Percentiles rank a stretch among this genome's conserved stretches.
These are phyloP conservation scores for Pygmarrhopalites habei DNA, from an alignment of 1,140 invertebrate genomes.

Conservation along the genomic window DNA sequence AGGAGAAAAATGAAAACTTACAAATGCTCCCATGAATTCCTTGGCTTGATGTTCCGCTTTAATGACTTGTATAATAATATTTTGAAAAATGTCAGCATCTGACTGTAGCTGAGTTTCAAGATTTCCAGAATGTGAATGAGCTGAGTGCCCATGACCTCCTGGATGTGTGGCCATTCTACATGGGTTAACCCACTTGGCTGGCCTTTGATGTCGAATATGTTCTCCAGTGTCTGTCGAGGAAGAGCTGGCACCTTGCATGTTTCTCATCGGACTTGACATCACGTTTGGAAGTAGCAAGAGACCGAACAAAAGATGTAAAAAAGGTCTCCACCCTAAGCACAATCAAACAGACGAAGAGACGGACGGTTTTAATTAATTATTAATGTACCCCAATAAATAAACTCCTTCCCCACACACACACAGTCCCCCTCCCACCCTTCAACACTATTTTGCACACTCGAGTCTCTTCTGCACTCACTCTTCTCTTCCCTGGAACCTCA, in stretches of 20 bases:
- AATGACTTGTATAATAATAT: constrained; percentile 31
- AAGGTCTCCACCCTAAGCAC: constrained; percentile 1
- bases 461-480: too few relatives aligned
- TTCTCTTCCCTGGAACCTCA: too few relatives aligned
- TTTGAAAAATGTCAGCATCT: constrained; percentile 30
- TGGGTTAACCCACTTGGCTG: constrained; percentile 37
- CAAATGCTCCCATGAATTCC: constrained; percentile 33
- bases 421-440: too few relatives aligned
- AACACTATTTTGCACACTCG: too few relatives aligned
- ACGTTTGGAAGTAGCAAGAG: not conserved
- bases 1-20: constrained; percentile 29
- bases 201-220: constrained; percentile 20
- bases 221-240: constrained; percentile 7
- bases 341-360: too few relatives aligned
- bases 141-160: too few relatives aligned
- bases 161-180: constrained; percentile 30
- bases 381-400: too few relatives aligned
- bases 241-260: not conserved
- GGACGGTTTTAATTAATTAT: too few relatives aligned
- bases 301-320: constrained; percentile 1
- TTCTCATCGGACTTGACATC: constrained; percentile 1
- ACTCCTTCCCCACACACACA: too few relatives aligned
- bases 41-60: constrained; percentile 33
- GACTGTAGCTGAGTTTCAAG: constrained; percentile 22
- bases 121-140: constrained; percentile 11